Evolutionary conservation across 2,797 vertebrate genomes (phyloP).

Genomic region (Takifugu ocellatus): DNA sequence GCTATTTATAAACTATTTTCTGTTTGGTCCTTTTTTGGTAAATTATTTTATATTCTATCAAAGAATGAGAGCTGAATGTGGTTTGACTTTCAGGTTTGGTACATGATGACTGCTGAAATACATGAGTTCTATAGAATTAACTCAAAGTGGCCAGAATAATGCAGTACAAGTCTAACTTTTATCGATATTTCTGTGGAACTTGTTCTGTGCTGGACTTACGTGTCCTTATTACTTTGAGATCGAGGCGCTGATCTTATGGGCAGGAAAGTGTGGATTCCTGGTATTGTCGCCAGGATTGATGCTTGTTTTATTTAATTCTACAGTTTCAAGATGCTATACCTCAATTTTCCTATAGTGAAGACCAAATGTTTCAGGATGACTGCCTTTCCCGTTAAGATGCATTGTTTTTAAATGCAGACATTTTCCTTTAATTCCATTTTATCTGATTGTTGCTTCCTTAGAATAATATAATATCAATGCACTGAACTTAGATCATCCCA

Average conservation of each 20-base stretch:
- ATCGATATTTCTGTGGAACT: too few species aligned
- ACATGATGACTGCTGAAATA: slow-evolving; percentile 3
- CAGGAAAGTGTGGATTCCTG: background rate
- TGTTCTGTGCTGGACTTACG: too few species aligned
- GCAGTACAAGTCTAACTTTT: background rate
- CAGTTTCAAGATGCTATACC: slow-evolving; percentile 30
- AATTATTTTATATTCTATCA: slow-evolving; percentile 27
- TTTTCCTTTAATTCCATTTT: slow-evolving; percentile 42
- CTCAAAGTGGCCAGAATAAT: slow-evolving; percentile 4
- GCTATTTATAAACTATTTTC: slow-evolving; percentile 20
- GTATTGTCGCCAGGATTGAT: background rate
- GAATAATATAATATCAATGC: slow-evolving; percentile 9
- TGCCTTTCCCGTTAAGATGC: slow-evolving; percentile 7
- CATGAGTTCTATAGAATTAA: slow-evolving; percentile 7
- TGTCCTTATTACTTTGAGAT: too few species aligned
- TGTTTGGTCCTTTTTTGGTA: slow-evolving; percentile 19
- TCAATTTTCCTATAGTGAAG: slow-evolving; percentile 35
- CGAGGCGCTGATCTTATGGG: too few species aligned
- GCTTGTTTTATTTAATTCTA: slow-evolving; percentile 23
- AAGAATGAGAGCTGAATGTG: background rate
- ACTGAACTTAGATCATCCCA: slow-evolving; percentile 20
- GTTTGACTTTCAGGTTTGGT: background rate
- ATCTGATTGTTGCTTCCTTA: slow-evolving; percentile 17
- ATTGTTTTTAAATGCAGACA: slow-evolving; percentile 3
- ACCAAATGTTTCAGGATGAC: slow-evolving; percentile 51